Evolutionary conservation across 2,113 vertebrate genomes (phyloP), one percentile per base, ranked within the genome.

Genomic region (Campylomormyrus tamandua): DNA sequence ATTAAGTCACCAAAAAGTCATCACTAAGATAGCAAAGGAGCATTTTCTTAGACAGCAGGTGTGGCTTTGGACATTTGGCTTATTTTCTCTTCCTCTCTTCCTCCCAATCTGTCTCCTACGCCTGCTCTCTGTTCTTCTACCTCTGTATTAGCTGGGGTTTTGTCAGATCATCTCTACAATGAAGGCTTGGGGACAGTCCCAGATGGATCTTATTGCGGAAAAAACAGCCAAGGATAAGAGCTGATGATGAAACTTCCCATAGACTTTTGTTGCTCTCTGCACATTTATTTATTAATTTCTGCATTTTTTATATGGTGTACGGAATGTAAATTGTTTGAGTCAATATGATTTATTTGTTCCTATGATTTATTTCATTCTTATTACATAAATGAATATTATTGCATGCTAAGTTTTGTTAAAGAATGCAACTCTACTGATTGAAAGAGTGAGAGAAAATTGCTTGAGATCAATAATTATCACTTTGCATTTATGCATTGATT

Each of bases 241-340:
- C 77, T 17, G 24, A 42, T 45, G 53, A 74, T 58, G 49, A 89
- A 90, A 56, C 62, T 56, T 27, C 66, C 50, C 52, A n/a, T 52
- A 87, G 31, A 70, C 50, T 21, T 90, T 70, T 86, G 77, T 91
- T 87, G n/a, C 42, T 49, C 80, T 53, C 70, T 21, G 49, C 39
- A 66, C 84, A 77, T 88, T 84, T 50, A 66, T 90, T 49, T 87
- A 87, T 90, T 87, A 17, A 87, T 90, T 49, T 74, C 31, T 24
- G 3, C 10, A 87, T 66, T 19, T 85, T 85, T 62, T 66, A 58
- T 80, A 13, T 19, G 15, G 74, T 42, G 13, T 42, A 80, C 0
- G 7, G 15, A 13, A 35, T 11, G 13, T 13, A 74, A 74, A 13
- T 0, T 13, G 5, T 39, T 74, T 74, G 4, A 39, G 27, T 70